phyloP scores from a whole-genome alignment of 35 echinoderm and acorn worm genomes.

The Chiridota heheva region DNA sequence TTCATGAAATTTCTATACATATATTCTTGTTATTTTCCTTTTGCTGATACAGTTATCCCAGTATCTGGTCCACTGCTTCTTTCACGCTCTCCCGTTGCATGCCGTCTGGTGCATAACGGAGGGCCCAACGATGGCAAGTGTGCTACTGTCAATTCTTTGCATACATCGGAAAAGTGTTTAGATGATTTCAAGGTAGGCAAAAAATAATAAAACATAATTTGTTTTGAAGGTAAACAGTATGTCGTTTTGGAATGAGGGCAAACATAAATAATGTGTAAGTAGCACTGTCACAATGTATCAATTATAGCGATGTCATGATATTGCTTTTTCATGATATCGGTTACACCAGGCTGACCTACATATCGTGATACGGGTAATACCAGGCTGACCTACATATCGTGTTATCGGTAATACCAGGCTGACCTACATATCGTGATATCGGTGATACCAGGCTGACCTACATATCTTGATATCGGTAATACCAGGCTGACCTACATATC shows the following conservation, averaged over 20 bases:
- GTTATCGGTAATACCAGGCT: no score
- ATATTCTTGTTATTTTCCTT: constrained; percentile 13
- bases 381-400: no score
- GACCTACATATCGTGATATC: no score
- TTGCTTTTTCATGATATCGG: background rate
- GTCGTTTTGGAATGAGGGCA: background rate
- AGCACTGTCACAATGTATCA: background rate
- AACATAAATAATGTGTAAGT: background rate
- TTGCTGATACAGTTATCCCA: constrained; percentile 24
- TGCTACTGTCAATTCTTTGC: background rate
- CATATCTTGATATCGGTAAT: no score
- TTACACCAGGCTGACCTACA: background rate
- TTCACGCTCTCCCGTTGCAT: constrained; percentile 17
- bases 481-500: no score
- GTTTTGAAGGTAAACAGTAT: background rate
- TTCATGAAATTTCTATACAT: no score
- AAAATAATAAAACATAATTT: background rate
- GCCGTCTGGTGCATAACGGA: background rate
- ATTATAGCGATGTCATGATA: background rate
- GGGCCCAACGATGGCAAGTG: constrained; percentile 47
- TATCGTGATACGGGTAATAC: no score
- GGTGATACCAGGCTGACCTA: no score
- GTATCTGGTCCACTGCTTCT: constrained; percentile 27
- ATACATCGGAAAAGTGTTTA: constrained; percentile 58
- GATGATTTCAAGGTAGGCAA: constrained; percentile 63